Evolutionary conservation across 2,888 invertebrate genomes (phyloP).

Genomic region (Synanthedon tipuliformis): DNA sequence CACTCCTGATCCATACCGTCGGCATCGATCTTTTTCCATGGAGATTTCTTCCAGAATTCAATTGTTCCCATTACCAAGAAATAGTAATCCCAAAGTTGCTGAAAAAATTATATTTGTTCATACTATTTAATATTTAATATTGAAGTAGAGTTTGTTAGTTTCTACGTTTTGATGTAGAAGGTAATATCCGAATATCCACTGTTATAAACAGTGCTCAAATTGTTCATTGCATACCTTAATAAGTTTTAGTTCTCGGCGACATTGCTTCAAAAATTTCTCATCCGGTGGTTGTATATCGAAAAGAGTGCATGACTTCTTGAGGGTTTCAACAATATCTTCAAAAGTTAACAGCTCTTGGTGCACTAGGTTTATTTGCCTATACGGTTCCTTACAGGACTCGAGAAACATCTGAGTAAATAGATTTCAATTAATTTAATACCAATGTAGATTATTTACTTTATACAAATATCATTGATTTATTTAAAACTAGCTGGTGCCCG

Average conservation of each 20-base stretch:
- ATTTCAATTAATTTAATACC: background rate
- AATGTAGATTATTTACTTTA: background rate
- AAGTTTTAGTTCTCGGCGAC: slow-evolving; percentile 81
- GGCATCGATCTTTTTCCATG: slow-evolving; percentile 94
- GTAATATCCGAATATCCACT: too few relatives aligned
- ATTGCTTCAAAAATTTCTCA: slow-evolving; percentile 79
- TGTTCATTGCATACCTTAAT: slow-evolving; percentile 66
- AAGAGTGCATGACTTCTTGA: slow-evolving; percentile 80
- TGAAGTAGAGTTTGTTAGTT: background rate
- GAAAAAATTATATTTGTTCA: too few relatives aligned
- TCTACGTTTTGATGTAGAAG: too few relatives aligned
- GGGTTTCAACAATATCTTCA: slow-evolving; percentile 74
- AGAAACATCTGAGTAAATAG: slow-evolving; percentile 64
- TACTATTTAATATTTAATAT: too few relatives aligned
- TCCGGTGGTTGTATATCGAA: slow-evolving; percentile 91
- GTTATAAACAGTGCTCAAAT: too few relatives aligned
- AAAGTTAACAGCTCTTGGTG: slow-evolving; percentile 74
- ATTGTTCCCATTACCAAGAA: slow-evolving; percentile 83
- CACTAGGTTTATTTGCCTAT: slow-evolving; percentile 76
- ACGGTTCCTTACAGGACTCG: slow-evolving; percentile 75
- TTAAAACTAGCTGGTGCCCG: too few relatives aligned
- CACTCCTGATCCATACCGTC: slow-evolving; percentile 96
- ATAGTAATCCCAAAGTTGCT: slow-evolving; percentile 92
- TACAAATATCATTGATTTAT: background rate
- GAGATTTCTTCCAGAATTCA: slow-evolving; percentile 92